Conservation (phyloP, 2,888 invertebrate species). For the Drosophila prostipennis region DNA sequence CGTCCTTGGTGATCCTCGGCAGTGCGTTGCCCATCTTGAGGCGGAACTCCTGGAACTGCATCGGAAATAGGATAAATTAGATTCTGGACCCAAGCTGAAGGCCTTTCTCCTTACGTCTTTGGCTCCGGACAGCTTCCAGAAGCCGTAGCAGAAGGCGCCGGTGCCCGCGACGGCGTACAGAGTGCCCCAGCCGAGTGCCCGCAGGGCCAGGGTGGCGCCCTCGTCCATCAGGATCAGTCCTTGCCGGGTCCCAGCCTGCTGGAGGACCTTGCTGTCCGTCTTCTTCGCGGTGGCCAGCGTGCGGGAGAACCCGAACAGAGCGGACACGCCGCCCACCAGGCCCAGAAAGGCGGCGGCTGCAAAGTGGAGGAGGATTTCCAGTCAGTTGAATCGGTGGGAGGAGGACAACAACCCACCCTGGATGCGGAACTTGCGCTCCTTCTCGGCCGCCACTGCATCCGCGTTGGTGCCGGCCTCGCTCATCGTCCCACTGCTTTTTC, state of each 20-base stretch:
- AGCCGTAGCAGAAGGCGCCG: slow-evolving; percentile 90
- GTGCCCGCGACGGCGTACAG: slow-evolving; percentile 94
- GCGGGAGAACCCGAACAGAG: slow-evolving; percentile 92
- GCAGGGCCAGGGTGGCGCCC: slow-evolving; percentile 91
- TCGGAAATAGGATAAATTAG: neutral
- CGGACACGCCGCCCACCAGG: slow-evolving; percentile 88
- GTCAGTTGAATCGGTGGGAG: neutral
- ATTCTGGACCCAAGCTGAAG: neutral
- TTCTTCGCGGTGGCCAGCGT: slow-evolving; percentile 91
- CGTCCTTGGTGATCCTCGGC: slow-evolving; percentile 91
- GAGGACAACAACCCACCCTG: slow-evolving; percentile 50
- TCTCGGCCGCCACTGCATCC: slow-evolving; percentile 63
- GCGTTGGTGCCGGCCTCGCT: slow-evolving; percentile 46
- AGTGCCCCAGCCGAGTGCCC: slow-evolving; percentile 95
- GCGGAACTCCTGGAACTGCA: slow-evolving; percentile 92
- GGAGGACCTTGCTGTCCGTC: slow-evolving; percentile 91
- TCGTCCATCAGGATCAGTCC: slow-evolving; percentile 89
- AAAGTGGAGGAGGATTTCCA: neutral
- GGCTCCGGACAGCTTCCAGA: slow-evolving; percentile 96
- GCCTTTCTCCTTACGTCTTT: slow-evolving; percentile 89
- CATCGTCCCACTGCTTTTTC: slow-evolving; percentile 24
- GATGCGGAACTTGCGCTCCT: slow-evolving; percentile 67
- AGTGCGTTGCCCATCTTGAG: slow-evolving; percentile 90
- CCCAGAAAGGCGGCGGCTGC: slow-evolving; percentile 83
- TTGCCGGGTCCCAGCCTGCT: slow-evolving; percentile 88